Base-by-base conservation (phyloP, 1,140 invertebrate species). In the Teleopsis dalmanni region DNA sequence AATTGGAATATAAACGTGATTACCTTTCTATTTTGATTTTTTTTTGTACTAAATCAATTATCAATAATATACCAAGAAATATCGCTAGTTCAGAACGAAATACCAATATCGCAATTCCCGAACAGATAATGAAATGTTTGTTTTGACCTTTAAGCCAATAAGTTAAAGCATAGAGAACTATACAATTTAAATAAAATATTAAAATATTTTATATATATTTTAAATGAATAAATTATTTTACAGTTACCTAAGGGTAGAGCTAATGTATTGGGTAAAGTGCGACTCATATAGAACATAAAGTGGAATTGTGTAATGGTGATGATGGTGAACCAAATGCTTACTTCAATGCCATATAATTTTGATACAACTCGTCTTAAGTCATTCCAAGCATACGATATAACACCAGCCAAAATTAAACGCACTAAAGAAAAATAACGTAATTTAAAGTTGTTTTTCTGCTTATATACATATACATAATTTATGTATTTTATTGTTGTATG, bases 181-280 rank as follows among this genome's bases (percentile, higher is more conserved):
- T 57, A 89, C 79, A 50, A 38, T n/a, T 36, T 8, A 29, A 10
- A 11, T 21, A 38, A 1, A 40, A 47, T 3, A 13, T 7, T 22
- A 5, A 27, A 11, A 1, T 22, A 19, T 5, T 10, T 27, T 40
- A 27, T 18, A 16, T 23, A 23, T 13, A 1, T 27, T 19, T 18
- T 33, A 35, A 21, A 4, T 9, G 26, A 14, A 27, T 27, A 27
- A 19, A 23, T 22, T n/a, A 5, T 16, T 53, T 53, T 44, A 13
- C 40, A 33, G 0, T 80, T 80, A 95, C 93, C 93, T 71, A 95
- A 72, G 49, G 88, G 85, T 55, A 99, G 70, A 26, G 89, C 93
- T 79, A 99, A 90, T 33, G 89, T 94, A 75, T 99, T 99, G 53
- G 97, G 96, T 53, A 99, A 77, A 18, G 95, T 83, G 45, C 97